Conservation (phyloP, 2,888 invertebrate genomes). For the Orthosia incerta region DNA sequence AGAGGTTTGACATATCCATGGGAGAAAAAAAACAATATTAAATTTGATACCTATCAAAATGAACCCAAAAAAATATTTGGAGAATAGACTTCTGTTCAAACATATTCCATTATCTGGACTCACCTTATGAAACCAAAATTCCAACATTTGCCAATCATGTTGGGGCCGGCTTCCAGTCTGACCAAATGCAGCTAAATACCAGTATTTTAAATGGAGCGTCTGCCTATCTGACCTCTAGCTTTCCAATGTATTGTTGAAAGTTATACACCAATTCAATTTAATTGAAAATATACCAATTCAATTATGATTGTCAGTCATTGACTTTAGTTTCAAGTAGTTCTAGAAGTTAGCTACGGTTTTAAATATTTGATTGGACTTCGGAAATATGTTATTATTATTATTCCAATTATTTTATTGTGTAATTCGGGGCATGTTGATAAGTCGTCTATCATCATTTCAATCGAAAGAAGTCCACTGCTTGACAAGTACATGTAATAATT, state of each 20-base stretch:
- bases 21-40: too few species aligned
- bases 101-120: not conserved
- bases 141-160: not conserved
- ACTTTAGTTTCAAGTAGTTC: constrained; percentile 21
- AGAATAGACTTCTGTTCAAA: not conserved
- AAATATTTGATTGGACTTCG: constrained; percentile 10
- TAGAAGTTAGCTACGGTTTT: constrained; percentile 28
- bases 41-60: too few species aligned
- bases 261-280: constrained; percentile 14
- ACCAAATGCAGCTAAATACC: not conserved
- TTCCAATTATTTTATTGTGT: constrained; percentile 11
- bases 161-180: not conserved
- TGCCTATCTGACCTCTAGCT: not conserved
- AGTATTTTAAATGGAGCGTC: not conserved
- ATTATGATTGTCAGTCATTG: constrained; percentile 7
- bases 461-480: too few species aligned
- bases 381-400: constrained; percentile 7
- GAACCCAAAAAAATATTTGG: not conserved
- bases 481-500: too few species aligned
- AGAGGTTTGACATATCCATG: too few species aligned
- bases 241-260: not conserved
- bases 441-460: too few species aligned
- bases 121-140: constrained; percentile 5
- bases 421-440: constrained; percentile 27
- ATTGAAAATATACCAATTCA: constrained; percentile 15